Percentiles rank a stretch among this genome's conserved stretches.
Evolutionary conservation across 2,888 invertebrate species (phyloP).

Genomic region (Meloe dianella): DNA sequence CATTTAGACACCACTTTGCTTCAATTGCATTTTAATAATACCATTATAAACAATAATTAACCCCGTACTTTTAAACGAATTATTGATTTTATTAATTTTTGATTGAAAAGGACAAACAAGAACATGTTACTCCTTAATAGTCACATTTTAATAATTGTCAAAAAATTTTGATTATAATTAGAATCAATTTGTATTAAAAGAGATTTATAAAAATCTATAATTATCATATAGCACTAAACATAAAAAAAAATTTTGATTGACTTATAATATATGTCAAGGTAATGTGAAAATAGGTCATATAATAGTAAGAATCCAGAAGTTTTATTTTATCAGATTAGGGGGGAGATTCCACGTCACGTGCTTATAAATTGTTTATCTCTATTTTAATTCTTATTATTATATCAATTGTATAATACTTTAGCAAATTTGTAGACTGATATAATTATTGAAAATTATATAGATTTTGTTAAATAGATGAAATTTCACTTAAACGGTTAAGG

Average conservation of each 20-base stretch:
- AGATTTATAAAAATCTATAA: neutral
- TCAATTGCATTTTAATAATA: no score
- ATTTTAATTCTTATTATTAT: no score
- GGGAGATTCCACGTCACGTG: neutral
- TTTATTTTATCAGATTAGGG: neutral
- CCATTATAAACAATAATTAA: neutral
- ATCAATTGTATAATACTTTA: neutral
- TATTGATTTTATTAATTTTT: neutral
- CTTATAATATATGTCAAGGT: slow-evolving; percentile 37
- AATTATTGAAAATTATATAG: neutral
- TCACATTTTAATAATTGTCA: neutral
- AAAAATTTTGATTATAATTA: neutral
- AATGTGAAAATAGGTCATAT: slow-evolving; percentile 36
- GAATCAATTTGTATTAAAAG: neutral
- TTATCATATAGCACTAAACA: neutral
- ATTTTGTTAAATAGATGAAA: neutral
- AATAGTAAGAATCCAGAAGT: slow-evolving; percentile 25
- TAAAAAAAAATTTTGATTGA: neutral
- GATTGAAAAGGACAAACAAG: neutral
- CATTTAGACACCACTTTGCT: neutral
- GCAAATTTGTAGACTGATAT: neutral
- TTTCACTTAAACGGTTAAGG: neutral
- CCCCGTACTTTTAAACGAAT: neutral
- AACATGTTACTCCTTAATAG: neutral
- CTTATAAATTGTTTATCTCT: neutral